Percentiles rank a stretch among this genome's conserved stretches.
phyloP scores from a whole-genome alignment of 2,797 vertebrate species.

The Anisognathus igniventris region DNA sequence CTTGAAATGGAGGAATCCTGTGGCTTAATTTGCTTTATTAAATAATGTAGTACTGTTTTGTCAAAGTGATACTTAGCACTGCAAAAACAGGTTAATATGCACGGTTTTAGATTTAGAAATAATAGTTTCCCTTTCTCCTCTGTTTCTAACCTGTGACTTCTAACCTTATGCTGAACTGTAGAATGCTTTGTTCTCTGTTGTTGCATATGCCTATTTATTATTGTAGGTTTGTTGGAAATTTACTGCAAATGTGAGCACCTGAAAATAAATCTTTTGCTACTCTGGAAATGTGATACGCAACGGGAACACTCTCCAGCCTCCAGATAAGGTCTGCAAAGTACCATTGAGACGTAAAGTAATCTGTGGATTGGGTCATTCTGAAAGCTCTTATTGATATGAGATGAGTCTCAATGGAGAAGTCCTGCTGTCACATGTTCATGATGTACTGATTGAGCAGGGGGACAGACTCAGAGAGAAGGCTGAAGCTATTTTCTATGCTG shows the following conservation, averaged over 20 bases:
- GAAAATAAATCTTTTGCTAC: constrained; percentile 33
- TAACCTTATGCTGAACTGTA: neutral
- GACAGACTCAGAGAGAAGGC: neutral
- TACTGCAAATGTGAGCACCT: constrained; percentile 39
- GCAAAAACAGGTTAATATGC: neutral
- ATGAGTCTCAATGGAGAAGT: constrained; percentile 56
- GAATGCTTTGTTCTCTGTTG: neutral
- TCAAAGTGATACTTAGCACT: neutral
- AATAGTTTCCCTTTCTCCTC: neutral
- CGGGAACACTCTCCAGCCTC: constrained; percentile 23
- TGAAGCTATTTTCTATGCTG: constrained; percentile 14
- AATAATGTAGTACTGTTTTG: neutral
- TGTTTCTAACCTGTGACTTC: neutral
- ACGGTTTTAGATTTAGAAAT: neutral
- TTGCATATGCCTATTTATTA: neutral
- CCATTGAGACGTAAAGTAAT: constrained; percentile 53
- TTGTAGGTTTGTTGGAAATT: constrained; percentile 15
- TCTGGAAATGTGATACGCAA: constrained; percentile 35
- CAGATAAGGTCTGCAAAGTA: constrained; percentile 41
- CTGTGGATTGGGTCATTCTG: constrained; percentile 56
- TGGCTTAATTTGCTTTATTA: neutral
- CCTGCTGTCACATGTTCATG: constrained; percentile 48
- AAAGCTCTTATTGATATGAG: constrained; percentile 69
- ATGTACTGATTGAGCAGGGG: neutral
- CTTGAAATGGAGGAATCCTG: neutral